Percentiles rank a stretch among this genome's conserved stretches.
These are phyloP conservation scores for Daktulosphaira vitifoliae DNA, from an alignment of 1,140 invertebrate species.

Conservation along the genomic window DNA sequence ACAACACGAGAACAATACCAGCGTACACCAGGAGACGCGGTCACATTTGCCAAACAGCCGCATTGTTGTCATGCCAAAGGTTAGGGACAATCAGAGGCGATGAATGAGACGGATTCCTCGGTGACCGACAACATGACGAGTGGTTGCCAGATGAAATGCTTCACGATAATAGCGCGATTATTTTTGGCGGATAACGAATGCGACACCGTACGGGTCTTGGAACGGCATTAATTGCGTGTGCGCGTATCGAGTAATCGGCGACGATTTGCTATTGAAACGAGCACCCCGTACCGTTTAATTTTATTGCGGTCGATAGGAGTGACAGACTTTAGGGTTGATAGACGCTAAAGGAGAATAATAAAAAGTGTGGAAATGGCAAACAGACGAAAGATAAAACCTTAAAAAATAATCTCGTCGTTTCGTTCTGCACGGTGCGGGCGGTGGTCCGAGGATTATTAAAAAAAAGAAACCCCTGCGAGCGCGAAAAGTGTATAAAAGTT, in stretches of 20 bases:
- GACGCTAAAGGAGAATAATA: neutral
- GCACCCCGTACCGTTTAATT: too few species aligned
- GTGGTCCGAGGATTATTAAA: slow-evolving; percentile 30
- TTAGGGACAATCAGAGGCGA: slow-evolving; percentile 29
- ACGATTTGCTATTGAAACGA: too few species aligned
- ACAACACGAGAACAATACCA: neutral
- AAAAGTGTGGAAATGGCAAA: too few species aligned
- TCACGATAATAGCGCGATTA: neutral
- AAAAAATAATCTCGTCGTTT: slow-evolving; percentile 6
- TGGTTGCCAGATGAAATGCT: neutral
- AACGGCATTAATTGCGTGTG: neutral
- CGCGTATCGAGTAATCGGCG: neutral
- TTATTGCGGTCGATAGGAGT: too few species aligned
- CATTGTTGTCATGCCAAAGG: slow-evolving; percentile 18
- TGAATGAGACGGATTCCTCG: slow-evolving; percentile 17
- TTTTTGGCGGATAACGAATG: neutral
- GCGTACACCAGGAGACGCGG: too few species aligned
- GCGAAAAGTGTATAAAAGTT: neutral
- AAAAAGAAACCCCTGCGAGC: slow-evolving; percentile 15
- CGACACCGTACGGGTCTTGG: too few species aligned
- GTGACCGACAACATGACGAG: neutral
- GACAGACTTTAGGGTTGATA: too few species aligned
- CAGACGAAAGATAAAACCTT: too few species aligned
- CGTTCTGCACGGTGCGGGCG: slow-evolving; percentile 5
- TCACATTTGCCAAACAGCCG: slow-evolving; percentile 11